These are phyloP conservation scores for Elysia crispata DNA, from an alignment of 2,888 invertebrate genomes.

Conservation along the genomic window DNA sequence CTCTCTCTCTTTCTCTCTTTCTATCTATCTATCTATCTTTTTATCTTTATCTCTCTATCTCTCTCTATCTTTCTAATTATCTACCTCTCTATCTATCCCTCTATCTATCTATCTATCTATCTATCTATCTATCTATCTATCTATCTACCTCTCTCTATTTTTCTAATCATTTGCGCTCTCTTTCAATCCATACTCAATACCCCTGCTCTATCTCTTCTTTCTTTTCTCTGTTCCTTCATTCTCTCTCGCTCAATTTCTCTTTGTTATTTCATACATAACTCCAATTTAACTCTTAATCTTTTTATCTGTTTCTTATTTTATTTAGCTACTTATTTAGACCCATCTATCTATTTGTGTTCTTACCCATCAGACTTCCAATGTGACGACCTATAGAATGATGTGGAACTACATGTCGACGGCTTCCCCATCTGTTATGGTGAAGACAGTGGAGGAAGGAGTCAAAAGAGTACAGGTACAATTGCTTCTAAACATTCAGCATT, in stretches of 20 bases:
- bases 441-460: constrained; percentile 89
- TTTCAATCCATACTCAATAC: not conserved
- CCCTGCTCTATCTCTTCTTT: not conserved
- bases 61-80: no score
- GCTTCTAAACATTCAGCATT: no score
- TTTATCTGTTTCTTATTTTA: not conserved
- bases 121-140: not conserved
- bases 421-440: constrained; percentile 87
- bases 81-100: no score
- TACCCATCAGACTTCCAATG: constrained; percentile 86
- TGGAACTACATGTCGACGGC: constrained; percentile 94
- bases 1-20: not conserved
- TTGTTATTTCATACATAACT: not conserved
- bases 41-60: no score
- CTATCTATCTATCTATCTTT: no score
- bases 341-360: not conserved
- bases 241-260: not conserved
- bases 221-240: not conserved
- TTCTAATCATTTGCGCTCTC: not conserved
- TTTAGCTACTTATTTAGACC: not conserved
- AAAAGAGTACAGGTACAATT: constrained; percentile 83
- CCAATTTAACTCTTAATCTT: not conserved
- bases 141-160: not conserved
- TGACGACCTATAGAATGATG: constrained; percentile 92
- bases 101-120: no score